Percentiles rank a stretch among this genome's conserved stretches.
Evolutionary conservation across 2,113 vertebrate species (phyloP).

Genomic region (Chiloscyllium plagiosum): DNA sequence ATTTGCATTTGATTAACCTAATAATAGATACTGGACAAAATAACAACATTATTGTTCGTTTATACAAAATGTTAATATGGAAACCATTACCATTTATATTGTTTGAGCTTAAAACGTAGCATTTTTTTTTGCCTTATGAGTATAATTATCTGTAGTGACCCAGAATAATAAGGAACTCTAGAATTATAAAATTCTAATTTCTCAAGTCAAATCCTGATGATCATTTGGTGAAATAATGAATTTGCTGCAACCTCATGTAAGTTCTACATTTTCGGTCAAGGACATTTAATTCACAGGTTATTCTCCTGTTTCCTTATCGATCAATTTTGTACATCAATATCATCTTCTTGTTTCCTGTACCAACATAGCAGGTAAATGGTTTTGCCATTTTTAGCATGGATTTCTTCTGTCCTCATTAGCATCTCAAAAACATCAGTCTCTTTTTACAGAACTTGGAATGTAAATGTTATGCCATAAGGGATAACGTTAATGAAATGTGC

Average conservation of each 20-base stretch:
- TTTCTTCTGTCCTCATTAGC: neutral
- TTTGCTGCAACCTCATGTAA: neutral
- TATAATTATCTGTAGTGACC: neutral
- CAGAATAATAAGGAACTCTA: neutral
- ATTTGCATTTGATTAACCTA: neutral
- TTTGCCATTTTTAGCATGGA: neutral
- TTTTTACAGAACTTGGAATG: slow-evolving; percentile 22
- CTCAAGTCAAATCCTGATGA: neutral
- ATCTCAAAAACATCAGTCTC: neutral
- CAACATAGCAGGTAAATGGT: neutral
- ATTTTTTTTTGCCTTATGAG: neutral
- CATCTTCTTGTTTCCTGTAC: neutral
- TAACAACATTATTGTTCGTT: neutral
- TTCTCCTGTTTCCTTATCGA: neutral
- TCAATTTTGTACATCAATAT: neutral
- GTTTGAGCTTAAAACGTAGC: neutral
- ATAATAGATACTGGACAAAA: neutral
- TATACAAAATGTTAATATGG: neutral
- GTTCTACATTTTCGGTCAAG: neutral
- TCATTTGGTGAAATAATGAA: neutral
- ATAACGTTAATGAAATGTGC: slow-evolving; percentile 17
- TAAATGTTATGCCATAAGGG: neutral
- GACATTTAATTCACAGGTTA: neutral
- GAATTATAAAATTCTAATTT: neutral
- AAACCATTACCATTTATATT: neutral